Evolutionary conservation across 2,888 invertebrate species (phyloP).

Genomic region (Fissipunctia ypsillon): DNA sequence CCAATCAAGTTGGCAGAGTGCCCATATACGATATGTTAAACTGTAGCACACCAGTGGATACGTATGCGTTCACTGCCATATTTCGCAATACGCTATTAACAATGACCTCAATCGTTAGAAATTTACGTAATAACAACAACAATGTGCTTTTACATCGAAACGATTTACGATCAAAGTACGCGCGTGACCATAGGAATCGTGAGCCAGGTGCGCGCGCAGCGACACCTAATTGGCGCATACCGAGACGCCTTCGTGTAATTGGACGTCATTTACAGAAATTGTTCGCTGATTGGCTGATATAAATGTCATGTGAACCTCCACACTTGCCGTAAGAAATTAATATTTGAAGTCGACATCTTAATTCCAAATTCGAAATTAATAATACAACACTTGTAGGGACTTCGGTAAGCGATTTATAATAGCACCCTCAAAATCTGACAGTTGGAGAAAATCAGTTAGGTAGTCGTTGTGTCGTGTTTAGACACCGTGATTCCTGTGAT

Average conservation of each 20-base stretch:
- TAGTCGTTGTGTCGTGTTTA: conserved; percentile 78
- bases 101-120: conserved; percentile 72
- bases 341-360: conserved; percentile 38
- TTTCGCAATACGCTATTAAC: conserved; percentile 61
- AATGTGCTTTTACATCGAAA: conserved; percentile 74
- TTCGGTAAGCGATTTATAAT: conserved; percentile 53
- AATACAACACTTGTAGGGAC: conserved; percentile 6
- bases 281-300: conserved; percentile 82
- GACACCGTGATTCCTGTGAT: conserved; percentile 88
- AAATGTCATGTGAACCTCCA: conserved; percentile 77
- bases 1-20: conserved; percentile 42
- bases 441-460: conserved; percentile 80
- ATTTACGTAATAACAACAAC: conserved; percentile 72
- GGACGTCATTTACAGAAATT: conserved; percentile 86
- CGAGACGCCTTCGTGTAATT: conserved; percentile 87
- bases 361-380: conserved; percentile 16
- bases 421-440: conserved; percentile 57
- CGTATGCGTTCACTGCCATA: conserved; percentile 43
- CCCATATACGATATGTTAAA: conserved; percentile 37
- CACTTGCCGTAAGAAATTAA: conserved; percentile 58
- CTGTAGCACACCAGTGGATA: conserved; percentile 27
- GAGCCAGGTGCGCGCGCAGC: conserved; percentile 85
- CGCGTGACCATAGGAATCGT: conserved; percentile 86
- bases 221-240: conserved; percentile 87
- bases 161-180: conserved; percentile 81